These are phyloP conservation scores for Gastracanthus pulcherrimus DNA, from an alignment of 2,888 invertebrate species.

Conservation along the genomic window DNA sequence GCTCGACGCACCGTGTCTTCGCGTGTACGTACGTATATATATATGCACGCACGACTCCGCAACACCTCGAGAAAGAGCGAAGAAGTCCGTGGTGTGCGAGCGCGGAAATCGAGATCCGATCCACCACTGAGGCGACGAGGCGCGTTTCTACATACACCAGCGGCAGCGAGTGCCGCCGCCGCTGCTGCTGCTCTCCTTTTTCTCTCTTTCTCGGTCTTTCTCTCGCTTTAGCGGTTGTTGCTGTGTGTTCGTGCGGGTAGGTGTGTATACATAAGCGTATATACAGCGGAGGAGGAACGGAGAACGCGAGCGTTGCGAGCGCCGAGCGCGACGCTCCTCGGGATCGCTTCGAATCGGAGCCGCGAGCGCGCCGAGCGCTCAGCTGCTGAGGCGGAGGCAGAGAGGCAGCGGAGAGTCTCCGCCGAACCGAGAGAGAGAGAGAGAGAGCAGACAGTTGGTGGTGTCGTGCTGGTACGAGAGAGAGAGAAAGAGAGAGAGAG, in stretches of 20 bases:
- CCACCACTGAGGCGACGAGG: not conserved
- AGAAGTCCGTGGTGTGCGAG: not conserved
- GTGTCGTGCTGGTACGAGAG: too few species aligned
- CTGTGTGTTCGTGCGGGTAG: too few species aligned
- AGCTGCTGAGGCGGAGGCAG: too few species aligned
- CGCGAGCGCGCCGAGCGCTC: not conserved
- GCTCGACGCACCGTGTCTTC: not conserved
- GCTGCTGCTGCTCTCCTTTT: not conserved
- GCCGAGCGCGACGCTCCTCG: constrained; percentile 34
- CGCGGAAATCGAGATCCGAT: constrained; percentile 46
- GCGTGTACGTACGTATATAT: not conserved
- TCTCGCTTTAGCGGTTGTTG: not conserved
- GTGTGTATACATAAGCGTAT: too few species aligned
- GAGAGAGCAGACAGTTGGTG: too few species aligned
- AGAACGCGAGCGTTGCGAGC: not conserved
- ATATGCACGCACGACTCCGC: not conserved
- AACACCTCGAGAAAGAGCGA: not conserved
- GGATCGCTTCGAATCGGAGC: constrained; percentile 26
- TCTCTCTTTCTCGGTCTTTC: not conserved
- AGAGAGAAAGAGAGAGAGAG: too few species aligned
- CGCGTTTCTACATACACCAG: not conserved
- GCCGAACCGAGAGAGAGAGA: too few species aligned
- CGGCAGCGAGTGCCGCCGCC: not conserved
- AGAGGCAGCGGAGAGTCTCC: too few species aligned
- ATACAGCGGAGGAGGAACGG: not conserved